Base-by-base conservation (phyloP, 2,797 vertebrate species). In the Sparus aurata region DNA sequence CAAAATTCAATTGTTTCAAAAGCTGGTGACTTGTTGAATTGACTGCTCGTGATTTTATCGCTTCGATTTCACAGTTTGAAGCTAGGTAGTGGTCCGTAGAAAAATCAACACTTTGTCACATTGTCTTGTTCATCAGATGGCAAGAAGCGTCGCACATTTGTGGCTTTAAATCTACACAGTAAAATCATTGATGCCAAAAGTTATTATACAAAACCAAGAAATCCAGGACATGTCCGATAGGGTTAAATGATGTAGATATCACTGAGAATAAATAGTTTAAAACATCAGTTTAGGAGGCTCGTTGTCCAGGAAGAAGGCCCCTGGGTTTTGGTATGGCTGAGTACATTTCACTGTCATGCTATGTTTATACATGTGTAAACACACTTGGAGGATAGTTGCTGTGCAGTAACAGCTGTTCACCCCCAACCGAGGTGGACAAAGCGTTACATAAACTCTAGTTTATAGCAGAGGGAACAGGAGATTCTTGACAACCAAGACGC, bases 351-450 rank as follows among this genome's bases (percentile, higher is more conserved):
- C 69, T 57, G 74, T 76, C 82, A 77, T 4, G 60, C 45, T 57
- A 67, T 92, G 90, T 93, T 93, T 94, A 93, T 79, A 65, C 61
- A 18, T 50, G 69, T 73, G 49, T 93, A 94, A 94, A 94, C 92
- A 94, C 70, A 79, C 82, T 88, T 45, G 59, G 61, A 73, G 75
- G 67, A 73, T 47, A 34, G 73, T 65, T 43, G 61, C 74, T 73
- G 46, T 65, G 74, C 79, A 74, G 60, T 76, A 80, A 86, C 92
- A 93, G 87, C 85, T 89, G 87, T 79, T 89, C 84, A 49, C 85
- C 88, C 89, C 89, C 89, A 88, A 77, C 84, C 77, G 82, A 87
- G 87, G 38, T 45, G 80, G 70, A 77, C 69, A 60, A 80, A 82
- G 73, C 52, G 2, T 77, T 66, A 22, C 66, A 69, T 38, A 70